Evolutionary conservation across 2,797 vertebrate genomes (phyloP).

Genomic region (Sebastes minor): DNA sequence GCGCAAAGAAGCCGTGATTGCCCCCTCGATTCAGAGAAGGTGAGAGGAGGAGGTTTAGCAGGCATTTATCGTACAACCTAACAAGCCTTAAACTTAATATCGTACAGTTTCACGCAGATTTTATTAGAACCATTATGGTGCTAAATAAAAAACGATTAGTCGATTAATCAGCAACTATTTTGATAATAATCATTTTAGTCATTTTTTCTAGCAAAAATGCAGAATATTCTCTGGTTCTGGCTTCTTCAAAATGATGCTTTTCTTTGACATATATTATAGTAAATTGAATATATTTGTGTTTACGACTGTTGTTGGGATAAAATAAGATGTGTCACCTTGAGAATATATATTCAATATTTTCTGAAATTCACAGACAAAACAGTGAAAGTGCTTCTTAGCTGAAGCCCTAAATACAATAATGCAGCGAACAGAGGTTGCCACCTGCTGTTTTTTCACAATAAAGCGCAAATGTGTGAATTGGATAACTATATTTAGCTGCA

Average conservation of each 20-base stretch:
- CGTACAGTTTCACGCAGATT: neutral
- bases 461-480: neutral
- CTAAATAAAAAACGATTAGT: neutral
- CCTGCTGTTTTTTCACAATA: neutral
- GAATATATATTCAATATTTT: neutral
- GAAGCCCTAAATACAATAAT: neutral
- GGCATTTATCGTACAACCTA: no score
- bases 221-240: neutral
- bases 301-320: neutral
- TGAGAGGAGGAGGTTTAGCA: no score
- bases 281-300: neutral
- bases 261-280: neutral
- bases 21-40: no score
- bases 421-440: neutral
- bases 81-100: neutral
- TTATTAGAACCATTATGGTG: no score
- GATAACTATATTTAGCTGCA: slow-evolving; percentile 9
- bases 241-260: neutral
- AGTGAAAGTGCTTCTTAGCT: neutral
- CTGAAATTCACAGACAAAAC: neutral
- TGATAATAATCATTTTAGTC: fast-evolving
- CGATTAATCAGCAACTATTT: neutral
- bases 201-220: neutral
- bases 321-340: neutral
- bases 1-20: no score